Conservation (phyloP, 1,140 invertebrate species). For the Maconellicoccus hirsutus region DNA sequence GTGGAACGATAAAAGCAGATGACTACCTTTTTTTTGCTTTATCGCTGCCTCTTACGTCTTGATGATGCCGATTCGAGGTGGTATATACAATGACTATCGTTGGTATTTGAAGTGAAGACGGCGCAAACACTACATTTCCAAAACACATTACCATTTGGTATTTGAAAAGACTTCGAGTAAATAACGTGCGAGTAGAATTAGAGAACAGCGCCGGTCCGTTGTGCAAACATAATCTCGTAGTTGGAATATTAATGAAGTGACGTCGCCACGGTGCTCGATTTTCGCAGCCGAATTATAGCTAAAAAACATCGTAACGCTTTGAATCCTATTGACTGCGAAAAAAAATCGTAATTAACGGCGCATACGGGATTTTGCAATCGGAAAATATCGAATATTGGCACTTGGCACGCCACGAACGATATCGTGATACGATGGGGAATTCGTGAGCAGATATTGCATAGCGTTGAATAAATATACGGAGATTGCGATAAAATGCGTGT, state of each 20-base stretch:
- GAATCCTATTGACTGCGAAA: too few relatives aligned
- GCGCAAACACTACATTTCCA: conserved; percentile 1
- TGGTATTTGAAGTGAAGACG: conserved; percentile 3
- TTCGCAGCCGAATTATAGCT: too few relatives aligned
- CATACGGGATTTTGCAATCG: too few relatives aligned
- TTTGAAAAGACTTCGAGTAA: conserved; percentile 4
- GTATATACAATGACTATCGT: conserved; percentile 5
- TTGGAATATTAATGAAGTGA: not conserved
- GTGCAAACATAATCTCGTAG: not conserved
- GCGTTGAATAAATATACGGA: too few relatives aligned
- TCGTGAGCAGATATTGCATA: too few relatives aligned
- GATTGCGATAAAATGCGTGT: too few relatives aligned
- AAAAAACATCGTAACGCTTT: too few relatives aligned
- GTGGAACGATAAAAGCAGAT: not conserved
- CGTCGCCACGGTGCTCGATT: too few relatives aligned
- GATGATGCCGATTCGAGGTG: not conserved
- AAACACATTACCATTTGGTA: not conserved
- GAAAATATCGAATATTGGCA: too few relatives aligned
- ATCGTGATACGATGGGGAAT: too few relatives aligned
- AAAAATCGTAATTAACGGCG: too few relatives aligned
- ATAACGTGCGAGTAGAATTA: not conserved
- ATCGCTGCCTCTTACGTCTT: not conserved
- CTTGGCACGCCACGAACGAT: too few relatives aligned
- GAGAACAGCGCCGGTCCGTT: not conserved
- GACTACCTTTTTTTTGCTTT: not conserved